Conservation (phyloP, 2,888 invertebrate species). For the Cryptophagus acutangulus region DNA sequence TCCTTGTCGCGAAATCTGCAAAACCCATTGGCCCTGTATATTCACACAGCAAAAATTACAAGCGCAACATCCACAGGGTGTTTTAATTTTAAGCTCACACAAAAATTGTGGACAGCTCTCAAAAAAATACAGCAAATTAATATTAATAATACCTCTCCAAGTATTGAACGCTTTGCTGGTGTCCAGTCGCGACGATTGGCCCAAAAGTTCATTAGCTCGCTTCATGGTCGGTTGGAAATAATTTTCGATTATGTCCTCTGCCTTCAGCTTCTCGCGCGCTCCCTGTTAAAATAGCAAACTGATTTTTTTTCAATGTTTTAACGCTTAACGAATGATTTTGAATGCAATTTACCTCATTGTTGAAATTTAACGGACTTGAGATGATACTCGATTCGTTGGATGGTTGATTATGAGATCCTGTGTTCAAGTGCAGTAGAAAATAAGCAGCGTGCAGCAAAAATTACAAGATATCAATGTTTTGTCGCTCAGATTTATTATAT, state of each 20-base stretch:
- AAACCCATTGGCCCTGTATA: constrained; percentile 26
- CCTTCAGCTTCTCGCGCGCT: too few species aligned
- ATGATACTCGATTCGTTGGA: constrained; percentile 32
- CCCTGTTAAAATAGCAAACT: too few species aligned
- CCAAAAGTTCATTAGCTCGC: constrained; percentile 57
- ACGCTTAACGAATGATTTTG: too few species aligned
- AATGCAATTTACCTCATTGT: constrained; percentile 20
- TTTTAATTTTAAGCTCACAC: too few species aligned
- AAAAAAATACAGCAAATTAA: neutral
- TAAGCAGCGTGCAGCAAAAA: constrained; percentile 37
- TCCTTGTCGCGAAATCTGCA: constrained; percentile 40
- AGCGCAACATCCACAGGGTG: too few species aligned
- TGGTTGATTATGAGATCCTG: constrained; percentile 35
- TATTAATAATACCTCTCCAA: constrained; percentile 51
- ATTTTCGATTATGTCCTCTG: constrained; percentile 62
- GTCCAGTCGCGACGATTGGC: constrained; percentile 53
- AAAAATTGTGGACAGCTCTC: neutral
- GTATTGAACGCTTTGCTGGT: constrained; percentile 51
- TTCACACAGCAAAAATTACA: constrained; percentile 5
- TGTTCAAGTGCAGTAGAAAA: constrained; percentile 32
- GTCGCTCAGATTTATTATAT: neutral
- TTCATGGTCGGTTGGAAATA: constrained; percentile 65
- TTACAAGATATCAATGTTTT: constrained; percentile 3
- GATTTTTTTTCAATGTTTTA: too few species aligned
- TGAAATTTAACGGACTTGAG: constrained; percentile 17